Evolutionary conservation across 37 sponge, comb jelly and placozoan genomes (phyloP).

Genomic region (Beroe forskalii): DNA sequence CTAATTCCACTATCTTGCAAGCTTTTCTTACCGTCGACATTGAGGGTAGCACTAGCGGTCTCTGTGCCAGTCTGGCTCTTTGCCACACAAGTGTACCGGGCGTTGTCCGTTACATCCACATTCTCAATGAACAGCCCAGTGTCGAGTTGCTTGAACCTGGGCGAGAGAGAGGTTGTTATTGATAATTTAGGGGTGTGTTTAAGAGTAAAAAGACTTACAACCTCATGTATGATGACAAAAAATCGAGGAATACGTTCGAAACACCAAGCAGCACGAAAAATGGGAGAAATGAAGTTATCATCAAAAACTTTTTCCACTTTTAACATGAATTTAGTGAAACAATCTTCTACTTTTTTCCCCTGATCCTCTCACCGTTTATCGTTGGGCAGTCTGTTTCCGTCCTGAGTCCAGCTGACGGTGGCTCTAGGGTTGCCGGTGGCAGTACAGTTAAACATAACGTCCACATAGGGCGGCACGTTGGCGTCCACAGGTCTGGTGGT

Average conservation of each 20-base stretch:
- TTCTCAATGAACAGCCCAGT: constrained; percentile 24
- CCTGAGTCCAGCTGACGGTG: not conserved
- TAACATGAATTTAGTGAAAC: no score
- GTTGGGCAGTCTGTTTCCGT: constrained; percentile 14
- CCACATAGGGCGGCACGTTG: constrained; percentile 58
- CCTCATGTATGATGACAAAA: no score
- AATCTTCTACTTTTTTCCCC: no score
- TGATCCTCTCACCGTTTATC: constrained; percentile 24
- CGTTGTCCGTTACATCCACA: constrained; percentile 55
- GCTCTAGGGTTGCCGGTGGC: constrained; percentile 45
- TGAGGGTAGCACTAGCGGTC: constrained; percentile 14
- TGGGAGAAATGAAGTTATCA: no score
- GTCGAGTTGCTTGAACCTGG: constrained; percentile 32
- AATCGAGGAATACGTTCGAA: no score
- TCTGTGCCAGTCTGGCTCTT: constrained; percentile 1
- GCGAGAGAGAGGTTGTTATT: no score
- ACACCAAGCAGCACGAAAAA: no score
- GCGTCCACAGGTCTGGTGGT: constrained; percentile 28
- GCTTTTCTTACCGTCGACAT: constrained; percentile 63
- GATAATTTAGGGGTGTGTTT: no score
- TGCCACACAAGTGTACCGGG: constrained; percentile 21
- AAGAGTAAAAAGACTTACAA: no score
- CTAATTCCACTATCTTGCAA: no score
- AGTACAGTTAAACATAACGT: constrained; percentile 62
- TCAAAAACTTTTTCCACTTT: no score